Evolutionary conservation across 1,140 invertebrate genomes (phyloP), one percentile per base, ranked within the genome.

Genomic region (Geopemphigus sp.): DNA sequence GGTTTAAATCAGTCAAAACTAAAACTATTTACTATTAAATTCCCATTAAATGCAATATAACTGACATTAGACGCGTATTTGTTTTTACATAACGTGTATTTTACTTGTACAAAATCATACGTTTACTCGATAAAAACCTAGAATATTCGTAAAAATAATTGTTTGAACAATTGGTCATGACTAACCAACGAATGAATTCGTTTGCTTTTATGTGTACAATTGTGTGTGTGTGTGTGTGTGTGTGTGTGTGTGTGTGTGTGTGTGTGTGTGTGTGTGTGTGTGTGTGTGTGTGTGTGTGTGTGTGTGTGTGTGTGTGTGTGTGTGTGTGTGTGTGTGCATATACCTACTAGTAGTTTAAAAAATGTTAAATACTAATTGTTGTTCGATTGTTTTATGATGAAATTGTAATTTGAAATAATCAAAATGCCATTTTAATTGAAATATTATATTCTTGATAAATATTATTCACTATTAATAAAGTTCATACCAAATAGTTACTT

Each of bases 101-200:
- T 15, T 54, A 50, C 26, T 10, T 39, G 22, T 50, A 26, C 39
- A 24, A 17, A 24, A 68, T 50, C 24, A 6, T 3, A 26, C 5
- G 64, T n/a, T 24, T 5, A 68, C 19, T 50, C 12, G 39, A 47
- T 50, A 68, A 24, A 24, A 5, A 39, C 66, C 39, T 50, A 68
- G 47, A 68, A 47, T 68, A 22, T 68, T 50, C 66, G 10, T 68
- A 22, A 50, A 66, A 68, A 68, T 22, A 15, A 17, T 50, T 68
- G 17, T 68, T 68, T 68, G 66, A 68, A 50, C 66, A 68, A 68
- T 50, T 68, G 66, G n/a, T 68, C n/a, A n/a, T n/a, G n/a, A n/a
- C n/a, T 17, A 50, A 39, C 8, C 32, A 8, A n/a, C n/a, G n/a
- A n/a, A n/a, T n/a, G n/a, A n/a, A n/a, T 50, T 68, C 32, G 11